These are phyloP conservation scores for Corythoichthys intestinalis DNA, from an alignment of 2,113 vertebrate genomes.

Conservation along the genomic window DNA sequence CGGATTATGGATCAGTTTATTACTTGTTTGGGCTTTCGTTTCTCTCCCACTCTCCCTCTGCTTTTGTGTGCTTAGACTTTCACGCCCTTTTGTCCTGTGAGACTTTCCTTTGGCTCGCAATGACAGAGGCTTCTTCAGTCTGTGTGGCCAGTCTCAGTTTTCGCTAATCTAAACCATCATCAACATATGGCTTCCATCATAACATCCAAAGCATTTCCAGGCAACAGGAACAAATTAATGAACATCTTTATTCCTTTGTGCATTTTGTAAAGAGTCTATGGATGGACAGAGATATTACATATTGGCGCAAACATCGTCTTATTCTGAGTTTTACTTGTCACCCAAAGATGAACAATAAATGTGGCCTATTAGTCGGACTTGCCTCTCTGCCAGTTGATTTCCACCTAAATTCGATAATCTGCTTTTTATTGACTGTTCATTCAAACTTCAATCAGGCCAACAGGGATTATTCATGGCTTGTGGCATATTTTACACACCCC, in stretches of 20 bases:
- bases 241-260: conserved; percentile 54
- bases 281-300: background rate
- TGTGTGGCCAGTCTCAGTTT: conserved; percentile 59
- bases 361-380: conserved; percentile 65
- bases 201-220: conserved; percentile 55
- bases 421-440: conserved; percentile 59
- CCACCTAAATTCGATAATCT: conserved; percentile 59
- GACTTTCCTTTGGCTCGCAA: conserved; percentile 53
- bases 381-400: conserved; percentile 62
- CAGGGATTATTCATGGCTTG: conserved; percentile 29
- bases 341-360: conserved; percentile 35
- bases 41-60: conserved; percentile 6
- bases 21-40: conserved; percentile 18
- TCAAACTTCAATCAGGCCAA: conserved; percentile 38
- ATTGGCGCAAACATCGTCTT: conserved; percentile 21
- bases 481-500: conserved; percentile 43
- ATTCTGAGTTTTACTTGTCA: conserved; percentile 21
- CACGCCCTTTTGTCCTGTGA: conserved; percentile 36
- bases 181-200: conserved; percentile 72
- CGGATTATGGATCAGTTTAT: conserved; percentile 32
- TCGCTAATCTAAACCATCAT: conserved; percentile 64
- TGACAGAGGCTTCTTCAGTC: conserved; percentile 55
- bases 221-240: conserved; percentile 73
- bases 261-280: conserved; percentile 37
- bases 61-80: conserved; percentile 28